Base-by-base conservation (phyloP, 1,140 invertebrate genomes). In the Pissodes strobi region DNA sequence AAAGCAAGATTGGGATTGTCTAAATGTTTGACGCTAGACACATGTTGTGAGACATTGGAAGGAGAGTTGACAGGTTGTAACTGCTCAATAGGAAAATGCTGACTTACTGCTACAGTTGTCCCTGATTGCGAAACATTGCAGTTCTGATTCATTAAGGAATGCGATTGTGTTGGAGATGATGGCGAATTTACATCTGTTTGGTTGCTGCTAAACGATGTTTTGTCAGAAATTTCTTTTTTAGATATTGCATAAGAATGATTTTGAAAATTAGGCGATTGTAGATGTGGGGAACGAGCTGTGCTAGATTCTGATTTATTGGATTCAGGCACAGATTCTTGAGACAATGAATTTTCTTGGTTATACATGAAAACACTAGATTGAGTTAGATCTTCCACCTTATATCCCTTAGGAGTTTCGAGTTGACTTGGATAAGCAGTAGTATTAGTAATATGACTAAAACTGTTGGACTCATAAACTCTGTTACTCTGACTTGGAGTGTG, bases 301-400 rank as follows among this genome's bases (percentile, higher is more conserved):
- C 58, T 64, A 46, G 48, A 58, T 51, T 69, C 66, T 15, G 37
- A 38, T 53, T 70, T 71, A 66, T 67, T 73, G 30, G 68, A 65
- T 53, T 73, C 73, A 27, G 71, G 45, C 23, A 71, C 51, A 6
- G 67, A 71, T 53, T 73, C 71, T 64, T 70, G 72, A 10, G 73
- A 73, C 21, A 75, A 55, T 13, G 70, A 71, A 59, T 70, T 73
- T 21, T 76, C 75, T 66, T 73, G 72, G 68, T 68, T 72, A 56
- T 69, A 76, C 62, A 65, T 67, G 66, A 74, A 70, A 49, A 57
- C 49, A 70, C 66, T 71, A 9, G 74, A 72, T 43, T 75, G 74
- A 55, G 72, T 69, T 30, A 78, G 49, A 71, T 78, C 77, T 39
- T 78, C 77, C 67, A 74, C 72, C 48, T 78, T 72, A 76, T 76